Conservation (phyloP, 2,797 vertebrate species). For the Odontamblyopus lacepedii region DNA sequence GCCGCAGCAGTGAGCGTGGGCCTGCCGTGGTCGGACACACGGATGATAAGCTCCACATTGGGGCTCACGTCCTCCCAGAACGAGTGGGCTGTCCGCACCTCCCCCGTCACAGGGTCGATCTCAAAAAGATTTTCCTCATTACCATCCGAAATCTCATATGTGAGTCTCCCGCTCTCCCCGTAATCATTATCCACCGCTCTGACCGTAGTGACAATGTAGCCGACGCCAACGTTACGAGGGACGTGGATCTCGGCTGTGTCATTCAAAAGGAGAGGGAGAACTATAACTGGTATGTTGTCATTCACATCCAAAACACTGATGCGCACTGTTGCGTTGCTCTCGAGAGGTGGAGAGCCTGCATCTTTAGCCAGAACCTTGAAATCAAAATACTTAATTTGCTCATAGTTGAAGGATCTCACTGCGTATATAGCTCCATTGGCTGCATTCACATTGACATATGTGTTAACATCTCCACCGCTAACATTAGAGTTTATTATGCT, state of each 20-base stretch:
- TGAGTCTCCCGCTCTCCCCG: slow-evolving; percentile 96
- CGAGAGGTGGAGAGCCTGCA: slow-evolving; percentile 92
- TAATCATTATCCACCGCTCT: slow-evolving; percentile 95
- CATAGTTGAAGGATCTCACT: slow-evolving; percentile 96
- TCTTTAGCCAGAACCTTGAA: slow-evolving; percentile 96
- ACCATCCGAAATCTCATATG: slow-evolving; percentile 95
- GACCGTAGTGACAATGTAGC: slow-evolving; percentile 93
- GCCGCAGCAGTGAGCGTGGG: slow-evolving; percentile 92
- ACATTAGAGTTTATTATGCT: slow-evolving; percentile 94
- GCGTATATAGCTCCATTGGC: slow-evolving; percentile 98
- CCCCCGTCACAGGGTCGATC: slow-evolving; percentile 91
- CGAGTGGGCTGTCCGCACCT: slow-evolving; percentile 92
- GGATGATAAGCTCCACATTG: slow-evolving; percentile 92
- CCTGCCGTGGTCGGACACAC: slow-evolving; percentile 96
- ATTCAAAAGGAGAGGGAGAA: slow-evolving; percentile 91
- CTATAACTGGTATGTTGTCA: slow-evolving; percentile 95
- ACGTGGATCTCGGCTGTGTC: slow-evolving; percentile 98
- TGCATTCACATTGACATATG: slow-evolving; percentile 97
- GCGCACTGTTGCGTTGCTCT: slow-evolving; percentile 93
- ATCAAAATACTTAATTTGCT: slow-evolving; percentile 97
- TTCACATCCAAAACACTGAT: slow-evolving; percentile 96
- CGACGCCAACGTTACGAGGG: slow-evolving; percentile 93
- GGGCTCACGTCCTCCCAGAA: slow-evolving; percentile 95
- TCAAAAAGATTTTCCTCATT: slow-evolving; percentile 97
- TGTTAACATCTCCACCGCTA: slow-evolving; percentile 96